Conservation (phyloP, 2,888 invertebrate genomes). For the Tanypteryx hageni region DNA sequence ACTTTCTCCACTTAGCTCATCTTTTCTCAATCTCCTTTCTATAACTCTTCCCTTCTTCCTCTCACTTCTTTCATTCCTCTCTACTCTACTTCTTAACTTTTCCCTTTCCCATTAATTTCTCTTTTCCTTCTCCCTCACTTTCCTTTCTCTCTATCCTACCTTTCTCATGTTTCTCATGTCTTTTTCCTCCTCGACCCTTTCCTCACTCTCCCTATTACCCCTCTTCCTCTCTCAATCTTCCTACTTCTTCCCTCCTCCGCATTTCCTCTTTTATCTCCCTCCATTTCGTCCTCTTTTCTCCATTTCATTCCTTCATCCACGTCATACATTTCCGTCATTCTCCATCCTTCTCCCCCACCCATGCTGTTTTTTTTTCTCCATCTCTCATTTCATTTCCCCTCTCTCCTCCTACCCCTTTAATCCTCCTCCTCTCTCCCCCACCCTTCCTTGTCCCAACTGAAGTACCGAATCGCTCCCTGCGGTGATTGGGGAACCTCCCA, state of each 20-base stretch:
- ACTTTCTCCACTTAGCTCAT: background rate
- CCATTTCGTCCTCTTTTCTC: too few species aligned
- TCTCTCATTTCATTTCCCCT: background rate
- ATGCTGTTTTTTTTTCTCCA: background rate
- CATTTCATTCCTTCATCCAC: too few species aligned
- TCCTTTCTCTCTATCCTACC: background rate
- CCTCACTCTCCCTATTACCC: too few species aligned
- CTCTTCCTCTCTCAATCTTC: background rate
- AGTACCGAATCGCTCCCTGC: conserved; percentile 1
- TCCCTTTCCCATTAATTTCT: background rate
- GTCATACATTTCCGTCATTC: too few species aligned
- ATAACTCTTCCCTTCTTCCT: background rate
- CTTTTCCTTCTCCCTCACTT: background rate
- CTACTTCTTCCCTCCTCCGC: background rate
- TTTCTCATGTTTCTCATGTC: background rate
- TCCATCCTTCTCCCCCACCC: background rate
- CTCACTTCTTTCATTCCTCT: background rate
- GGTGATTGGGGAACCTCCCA: background rate
- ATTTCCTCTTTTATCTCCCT: background rate
- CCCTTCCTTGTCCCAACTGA: background rate
- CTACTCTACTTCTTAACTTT: background rate
- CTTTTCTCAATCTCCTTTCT: background rate
- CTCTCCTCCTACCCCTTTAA: background rate
- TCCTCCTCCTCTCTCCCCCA: background rate
- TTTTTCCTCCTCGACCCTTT: too few species aligned